These are phyloP conservation scores for Aplodontia rufa DNA, from an alignment of 2,113 vertebrate genomes.

Conservation along the genomic window DNA sequence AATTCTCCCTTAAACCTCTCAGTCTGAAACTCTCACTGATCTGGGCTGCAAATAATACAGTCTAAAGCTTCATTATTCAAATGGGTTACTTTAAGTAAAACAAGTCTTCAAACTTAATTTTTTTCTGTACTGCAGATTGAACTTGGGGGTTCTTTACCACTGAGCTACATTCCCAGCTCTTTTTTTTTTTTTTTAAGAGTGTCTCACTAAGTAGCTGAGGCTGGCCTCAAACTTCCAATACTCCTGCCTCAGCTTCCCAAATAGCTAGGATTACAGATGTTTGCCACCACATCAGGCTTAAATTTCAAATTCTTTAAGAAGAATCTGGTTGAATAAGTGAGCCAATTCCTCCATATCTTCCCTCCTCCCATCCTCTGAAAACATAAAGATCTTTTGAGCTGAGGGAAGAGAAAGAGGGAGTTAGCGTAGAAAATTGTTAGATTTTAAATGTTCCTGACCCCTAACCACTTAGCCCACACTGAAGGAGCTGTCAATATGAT, in stretches of 20 bases:
- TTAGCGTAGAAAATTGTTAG: background rate
- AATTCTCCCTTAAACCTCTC: background rate
- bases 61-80: background rate
- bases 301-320: conserved; percentile 21
- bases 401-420: background rate
- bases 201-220: too few species aligned
- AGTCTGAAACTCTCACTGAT: background rate
- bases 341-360: background rate
- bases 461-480: too few species aligned
- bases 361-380: background rate
- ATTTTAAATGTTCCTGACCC: background rate
- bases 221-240: too few species aligned
- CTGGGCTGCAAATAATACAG: background rate
- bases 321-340: background rate
- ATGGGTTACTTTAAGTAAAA: background rate
- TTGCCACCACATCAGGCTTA: too few species aligned
- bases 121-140: too few species aligned
- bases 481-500: background rate
- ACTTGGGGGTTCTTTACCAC: too few species aligned
- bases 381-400: background rate
- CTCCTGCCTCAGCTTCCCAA: too few species aligned
- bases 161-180: too few species aligned
- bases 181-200: too few species aligned
- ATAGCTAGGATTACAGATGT: too few species aligned
- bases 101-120: background rate